Percentiles rank a stretch among this genome's conserved stretches.
These are phyloP conservation scores for Trachelus stipa DNA, from an alignment of 2,888 invertebrate genomes.

Conservation along the genomic window DNA sequence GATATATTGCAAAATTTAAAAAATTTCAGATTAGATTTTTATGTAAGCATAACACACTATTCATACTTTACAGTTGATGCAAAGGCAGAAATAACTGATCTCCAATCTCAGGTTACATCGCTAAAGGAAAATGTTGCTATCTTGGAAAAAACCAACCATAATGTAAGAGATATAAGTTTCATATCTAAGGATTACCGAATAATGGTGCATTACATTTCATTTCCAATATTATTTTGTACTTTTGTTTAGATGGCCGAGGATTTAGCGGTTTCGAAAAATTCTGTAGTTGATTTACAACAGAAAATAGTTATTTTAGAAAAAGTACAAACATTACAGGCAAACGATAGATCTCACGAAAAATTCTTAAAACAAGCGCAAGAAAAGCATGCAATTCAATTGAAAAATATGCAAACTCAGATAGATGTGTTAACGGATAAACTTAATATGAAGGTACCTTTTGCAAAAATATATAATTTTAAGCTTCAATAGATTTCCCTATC, in stretches of 20 bases:
- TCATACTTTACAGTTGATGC: constrained; percentile 50
- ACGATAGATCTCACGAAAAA: constrained; percentile 57
- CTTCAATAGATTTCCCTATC: background rate
- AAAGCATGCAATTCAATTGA: constrained; percentile 66
- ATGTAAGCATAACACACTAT: background rate
- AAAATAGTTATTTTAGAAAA: constrained; percentile 56
- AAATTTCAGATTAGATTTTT: background rate
- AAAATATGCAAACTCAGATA: constrained; percentile 68
- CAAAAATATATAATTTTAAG: constrained; percentile 5
- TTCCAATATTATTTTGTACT: constrained; percentile 16
- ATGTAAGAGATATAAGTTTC: constrained; percentile 41
- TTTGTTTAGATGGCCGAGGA: constrained; percentile 50
- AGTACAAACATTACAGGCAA: constrained; percentile 51
- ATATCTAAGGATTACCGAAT: background rate
- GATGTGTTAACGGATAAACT: constrained; percentile 64
- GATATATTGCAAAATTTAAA: background rate
- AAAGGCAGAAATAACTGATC: constrained; percentile 53
- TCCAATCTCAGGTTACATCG: constrained; percentile 50
- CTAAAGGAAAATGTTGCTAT: constrained; percentile 51
- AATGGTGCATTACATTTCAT: constrained; percentile 14
- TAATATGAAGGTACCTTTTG: constrained; percentile 49
- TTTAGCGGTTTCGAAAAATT: constrained; percentile 48
- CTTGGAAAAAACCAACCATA: constrained; percentile 55
- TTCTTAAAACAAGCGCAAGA: constrained; percentile 68
- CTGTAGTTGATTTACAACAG: constrained; percentile 56